These are phyloP conservation scores for Spisula solida DNA, from an alignment of 2,888 invertebrate species.

Conservation along the genomic window DNA sequence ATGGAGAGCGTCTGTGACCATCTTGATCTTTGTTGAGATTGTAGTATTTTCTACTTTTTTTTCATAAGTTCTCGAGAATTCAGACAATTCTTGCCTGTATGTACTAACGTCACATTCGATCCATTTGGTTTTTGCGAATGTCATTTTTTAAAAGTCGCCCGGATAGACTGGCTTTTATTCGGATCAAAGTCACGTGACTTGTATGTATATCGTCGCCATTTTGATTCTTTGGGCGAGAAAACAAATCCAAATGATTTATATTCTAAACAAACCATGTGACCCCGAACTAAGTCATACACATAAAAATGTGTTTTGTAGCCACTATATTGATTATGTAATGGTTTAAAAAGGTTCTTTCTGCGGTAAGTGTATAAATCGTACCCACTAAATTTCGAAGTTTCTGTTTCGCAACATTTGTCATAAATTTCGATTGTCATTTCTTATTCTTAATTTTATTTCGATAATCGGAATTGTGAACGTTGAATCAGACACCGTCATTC, in stretches of 20 bases:
- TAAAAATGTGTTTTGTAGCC: background rate
- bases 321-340: background rate
- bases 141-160: background rate
- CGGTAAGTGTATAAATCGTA: background rate
- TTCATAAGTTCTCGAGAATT: no score
- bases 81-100: no score
- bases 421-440: no score
- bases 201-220: constrained; percentile 16
- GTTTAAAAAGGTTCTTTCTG: background rate
- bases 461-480: no score
- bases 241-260: background rate
- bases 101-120: no score
- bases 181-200: constrained; percentile 9
- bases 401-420: background rate
- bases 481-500: no score
- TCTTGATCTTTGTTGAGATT: no score
- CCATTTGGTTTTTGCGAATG: no score
- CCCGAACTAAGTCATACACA: background rate
- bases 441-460: background rate
- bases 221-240: background rate
- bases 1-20: no score
- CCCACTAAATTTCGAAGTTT: background rate
- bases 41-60: no score
- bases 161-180: background rate
- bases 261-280: background rate